Percentiles rank a stretch among this genome's conserved stretches.
These are phyloP conservation scores for Heliconius hermathena DNA, from an alignment of 1,140 invertebrate species.

Conservation along the genomic window DNA sequence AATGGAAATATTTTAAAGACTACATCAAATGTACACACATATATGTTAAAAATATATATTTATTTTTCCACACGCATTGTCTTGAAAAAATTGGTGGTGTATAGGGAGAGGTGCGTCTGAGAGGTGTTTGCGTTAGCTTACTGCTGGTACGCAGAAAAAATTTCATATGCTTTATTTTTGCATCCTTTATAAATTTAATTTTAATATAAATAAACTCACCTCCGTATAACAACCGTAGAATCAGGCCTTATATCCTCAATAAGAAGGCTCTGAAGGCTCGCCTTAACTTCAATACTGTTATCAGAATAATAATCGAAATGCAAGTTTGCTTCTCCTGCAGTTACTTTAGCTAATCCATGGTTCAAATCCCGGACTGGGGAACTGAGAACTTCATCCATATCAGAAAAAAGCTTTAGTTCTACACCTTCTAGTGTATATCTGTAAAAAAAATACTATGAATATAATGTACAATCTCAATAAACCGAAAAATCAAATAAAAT, in stretches of 20 bases:
- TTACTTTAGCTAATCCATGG: conserved; percentile 87
- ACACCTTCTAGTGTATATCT: conserved; percentile 87
- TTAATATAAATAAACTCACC: conserved; percentile 67
- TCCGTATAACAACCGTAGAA: conserved; percentile 84
- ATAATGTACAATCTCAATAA: too few species aligned
- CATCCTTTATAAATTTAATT: too few species aligned
- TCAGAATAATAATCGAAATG: conserved; percentile 87
- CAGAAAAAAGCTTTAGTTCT: conserved; percentile 87
- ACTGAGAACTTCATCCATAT: conserved; percentile 88
- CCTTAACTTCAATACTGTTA: conserved; percentile 86
- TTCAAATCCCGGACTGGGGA: conserved; percentile 88
- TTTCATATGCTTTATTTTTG: too few species aligned
- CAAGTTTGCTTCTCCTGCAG: conserved; percentile 86
- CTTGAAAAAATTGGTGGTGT: too few species aligned
- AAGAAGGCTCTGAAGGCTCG: conserved; percentile 86
- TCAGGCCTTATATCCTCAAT: conserved; percentile 89
- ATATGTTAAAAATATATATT: too few species aligned
- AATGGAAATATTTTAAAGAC: too few species aligned
- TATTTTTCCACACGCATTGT: too few species aligned
- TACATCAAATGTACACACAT: too few species aligned
- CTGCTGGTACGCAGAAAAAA: too few species aligned
- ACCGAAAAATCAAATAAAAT: too few species aligned
- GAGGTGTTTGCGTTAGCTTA: too few species aligned
- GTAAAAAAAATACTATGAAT: conserved; percentile 37
- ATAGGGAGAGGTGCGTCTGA: too few species aligned